A percentile compares a stretch with the other conserved stretches of the same genome.
Evolutionary conservation across 2,113 vertebrate genomes (phyloP).

Genomic region (Aegotheles bennettii): DNA sequence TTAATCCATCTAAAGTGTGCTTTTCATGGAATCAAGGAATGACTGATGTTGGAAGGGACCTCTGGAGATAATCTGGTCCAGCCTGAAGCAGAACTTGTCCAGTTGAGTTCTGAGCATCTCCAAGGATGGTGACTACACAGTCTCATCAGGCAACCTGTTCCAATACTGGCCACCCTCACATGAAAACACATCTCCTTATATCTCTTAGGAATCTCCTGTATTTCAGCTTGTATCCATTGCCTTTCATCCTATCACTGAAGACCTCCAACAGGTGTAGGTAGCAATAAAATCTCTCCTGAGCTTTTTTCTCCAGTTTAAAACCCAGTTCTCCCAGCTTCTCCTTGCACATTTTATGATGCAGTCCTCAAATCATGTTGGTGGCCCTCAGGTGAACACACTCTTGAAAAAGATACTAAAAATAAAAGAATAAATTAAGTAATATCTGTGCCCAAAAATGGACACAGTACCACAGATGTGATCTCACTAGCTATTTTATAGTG

Average conservation of each 20-base stretch:
- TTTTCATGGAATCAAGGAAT: background rate
- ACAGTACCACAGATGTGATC: background rate
- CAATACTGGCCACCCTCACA: background rate
- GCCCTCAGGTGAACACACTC: background rate
- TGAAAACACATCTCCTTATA: background rate
- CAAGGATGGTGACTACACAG: background rate
- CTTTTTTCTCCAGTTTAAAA: background rate
- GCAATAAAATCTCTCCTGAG: too few species aligned
- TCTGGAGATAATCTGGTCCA: background rate
- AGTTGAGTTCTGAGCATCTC: background rate
- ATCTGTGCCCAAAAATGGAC: background rate
- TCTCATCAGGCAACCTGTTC: background rate
- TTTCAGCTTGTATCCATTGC: background rate
- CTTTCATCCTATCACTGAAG: background rate
- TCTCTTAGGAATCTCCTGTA: background rate
- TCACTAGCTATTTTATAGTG: background rate
- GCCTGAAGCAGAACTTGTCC: background rate
- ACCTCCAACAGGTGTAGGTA: background rate
- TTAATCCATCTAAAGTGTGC: background rate
- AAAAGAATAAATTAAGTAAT: background rate
- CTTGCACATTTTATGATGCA: rapidly evolving
- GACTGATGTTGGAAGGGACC: background rate
- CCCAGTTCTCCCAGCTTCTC: background rate
- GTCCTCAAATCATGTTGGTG: background rate
- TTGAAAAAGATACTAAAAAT: background rate